Base-by-base conservation (phyloP, 2,113 vertebrate species). In the Spea bombifrons region DNA sequence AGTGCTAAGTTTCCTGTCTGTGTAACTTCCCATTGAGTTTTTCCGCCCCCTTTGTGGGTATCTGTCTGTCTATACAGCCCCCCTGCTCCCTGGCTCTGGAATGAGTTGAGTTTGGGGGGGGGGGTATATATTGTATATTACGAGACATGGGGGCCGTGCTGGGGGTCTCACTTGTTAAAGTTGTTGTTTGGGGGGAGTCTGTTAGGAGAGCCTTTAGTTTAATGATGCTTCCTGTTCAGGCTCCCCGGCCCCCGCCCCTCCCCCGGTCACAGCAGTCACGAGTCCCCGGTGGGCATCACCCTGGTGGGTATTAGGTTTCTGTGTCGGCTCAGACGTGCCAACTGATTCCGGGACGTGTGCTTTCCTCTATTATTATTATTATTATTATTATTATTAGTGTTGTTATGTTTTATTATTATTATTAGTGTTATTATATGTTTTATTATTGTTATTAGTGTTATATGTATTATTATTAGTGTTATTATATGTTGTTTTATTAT, bases 41-140 rank as follows among this genome's bases (percentile, higher is more conserved):
- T 76, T 76, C 52, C 61, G 66, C 66, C 75, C 76, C 69, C 52
- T 7, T 3, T 68, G 12, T 68, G 43, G 2, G 46, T 68, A 45
- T 68, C 7, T 48, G 53, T 57, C 7, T 45, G 15, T 55, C 16
- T 48, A 50, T 43, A 65, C 57, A 30, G 7, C 72, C 59, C 57
- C 45, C 69, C 45, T 50, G 47, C 46, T 48, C 64, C 30, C 59
- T 59, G 61, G 52, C 30, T 30, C 30, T 48, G 77, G 67, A 80
- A 80, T 79, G 73, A 73, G 77, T 80, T 50, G 67, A 80, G 71
- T 59, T 71, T 80, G 71, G 77, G 73, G 73, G 73, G 73, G 30
- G 30, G 30, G 30, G 30, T 30, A 30, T 30, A 30, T 30, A 30
- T 30, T 30, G 30, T 30, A 30, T 30, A 30, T 30, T 30, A 30